phyloP scores from a whole-genome alignment of 2,888 invertebrate species.

The Erebia aethiops region DNA sequence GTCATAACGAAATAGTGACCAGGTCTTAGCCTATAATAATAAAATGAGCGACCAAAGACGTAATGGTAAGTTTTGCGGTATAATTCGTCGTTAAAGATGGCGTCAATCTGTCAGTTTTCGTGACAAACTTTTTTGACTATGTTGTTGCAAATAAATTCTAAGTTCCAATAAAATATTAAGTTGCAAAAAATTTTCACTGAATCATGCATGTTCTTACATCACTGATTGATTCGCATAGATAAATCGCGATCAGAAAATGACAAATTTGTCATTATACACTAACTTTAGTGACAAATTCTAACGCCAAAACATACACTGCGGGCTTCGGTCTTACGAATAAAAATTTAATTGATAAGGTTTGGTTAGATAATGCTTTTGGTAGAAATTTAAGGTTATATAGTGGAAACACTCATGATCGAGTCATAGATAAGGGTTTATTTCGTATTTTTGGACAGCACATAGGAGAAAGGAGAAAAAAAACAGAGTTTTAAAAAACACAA shows the following conservation, averaged over 20 bases:
- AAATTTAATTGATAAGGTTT: constrained; percentile 16
- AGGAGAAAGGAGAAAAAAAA: too few species aligned
- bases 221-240: neutral
- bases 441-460: constrained; percentile 10
- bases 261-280: neutral
- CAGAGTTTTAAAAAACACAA: neutral
- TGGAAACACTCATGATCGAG: constrained; percentile 19
- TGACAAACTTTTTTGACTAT: neutral
- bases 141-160: neutral
- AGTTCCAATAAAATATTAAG: neutral
- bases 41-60: neutral
- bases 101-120: neutral
- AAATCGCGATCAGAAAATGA: neutral
- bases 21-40: constrained; percentile 30
- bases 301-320: neutral
- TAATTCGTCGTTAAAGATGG: neutral
- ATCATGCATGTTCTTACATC: neutral
- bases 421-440: constrained; percentile 13
- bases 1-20: constrained; percentile 34
- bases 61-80: neutral
- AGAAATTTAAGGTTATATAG: constrained; percentile 20
- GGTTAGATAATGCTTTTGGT: constrained; percentile 18
- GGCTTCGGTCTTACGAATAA: constrained; percentile 3
- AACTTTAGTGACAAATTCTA: neutral
- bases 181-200: neutral